phyloP scores from a whole-genome alignment of 23 tunicate species.

The Trididemnum miniatum region DNA sequence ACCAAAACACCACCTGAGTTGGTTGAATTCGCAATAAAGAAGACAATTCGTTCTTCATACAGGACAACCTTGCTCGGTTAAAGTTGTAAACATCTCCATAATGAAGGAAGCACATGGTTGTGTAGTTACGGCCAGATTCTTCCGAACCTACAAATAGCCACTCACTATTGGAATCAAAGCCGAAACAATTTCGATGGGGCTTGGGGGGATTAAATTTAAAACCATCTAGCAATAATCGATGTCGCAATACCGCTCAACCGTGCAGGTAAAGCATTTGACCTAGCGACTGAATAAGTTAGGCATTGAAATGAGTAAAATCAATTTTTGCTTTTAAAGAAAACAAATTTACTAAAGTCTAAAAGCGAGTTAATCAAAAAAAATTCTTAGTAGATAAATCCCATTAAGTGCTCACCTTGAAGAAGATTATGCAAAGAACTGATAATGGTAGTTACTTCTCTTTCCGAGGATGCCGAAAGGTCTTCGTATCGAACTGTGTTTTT shows the following conservation, averaged over 20 bases:
- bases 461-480: slow-evolving; percentile 64
- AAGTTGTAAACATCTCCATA: slow-evolving; percentile 82
- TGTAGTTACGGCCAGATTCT: slow-evolving; percentile 77
- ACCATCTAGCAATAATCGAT: neutral
- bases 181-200: too few species aligned
- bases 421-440: slow-evolving; percentile 81
- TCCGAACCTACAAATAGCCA: slow-evolving; percentile 52
- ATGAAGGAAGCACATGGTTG: slow-evolving; percentile 85
- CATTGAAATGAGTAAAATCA: too few species aligned
- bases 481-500: slow-evolving; percentile 55
- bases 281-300: too few species aligned
- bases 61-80: slow-evolving; percentile 51
- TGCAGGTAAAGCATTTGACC: too few species aligned
- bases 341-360: too few species aligned
- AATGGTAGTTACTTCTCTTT: slow-evolving; percentile 86
- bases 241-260: too few species aligned
- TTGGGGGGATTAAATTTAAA: neutral
- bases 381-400: too few species aligned
- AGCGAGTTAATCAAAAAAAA: too few species aligned
- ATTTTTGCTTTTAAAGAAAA: too few species aligned
- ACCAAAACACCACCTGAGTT: slow-evolving; percentile 63
- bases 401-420: slow-evolving; percentile 86
- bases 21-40: slow-evolving; percentile 47
- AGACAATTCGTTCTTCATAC: slow-evolving; percentile 70
- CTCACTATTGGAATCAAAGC: too few species aligned